Percentiles rank a stretch among this genome's conserved stretches.
phyloP scores from a whole-genome alignment of 2,888 invertebrate genomes.

The Cyclophora punctaria region DNA sequence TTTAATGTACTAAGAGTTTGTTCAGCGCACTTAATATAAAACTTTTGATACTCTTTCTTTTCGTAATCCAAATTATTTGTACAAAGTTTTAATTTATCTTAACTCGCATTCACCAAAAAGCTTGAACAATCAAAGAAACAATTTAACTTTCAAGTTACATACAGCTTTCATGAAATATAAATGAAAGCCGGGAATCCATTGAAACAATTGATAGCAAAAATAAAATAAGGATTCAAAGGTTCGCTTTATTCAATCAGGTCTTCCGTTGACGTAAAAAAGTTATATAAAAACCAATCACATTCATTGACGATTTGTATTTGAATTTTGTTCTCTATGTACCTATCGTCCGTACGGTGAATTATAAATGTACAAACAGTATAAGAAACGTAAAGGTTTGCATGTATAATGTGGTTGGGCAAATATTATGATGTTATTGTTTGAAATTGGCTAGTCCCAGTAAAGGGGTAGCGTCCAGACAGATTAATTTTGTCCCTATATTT shows the following conservation, averaged over 20 bases:
- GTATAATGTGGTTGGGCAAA: slow-evolving; percentile 45
- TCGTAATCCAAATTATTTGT: too few species aligned
- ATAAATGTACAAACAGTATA: slow-evolving; percentile 53
- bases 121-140: too few species aligned
- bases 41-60: too few species aligned
- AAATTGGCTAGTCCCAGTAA: slow-evolving; percentile 46
- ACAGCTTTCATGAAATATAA: not conserved
- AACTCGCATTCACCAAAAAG: too few species aligned
- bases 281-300: slow-evolving; percentile 57
- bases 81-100: too few species aligned
- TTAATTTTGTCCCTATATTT: slow-evolving; percentile 49
- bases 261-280: slow-evolving; percentile 31
- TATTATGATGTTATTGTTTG: slow-evolving; percentile 56
- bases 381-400: slow-evolving; percentile 23
- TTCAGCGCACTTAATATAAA: too few species aligned
- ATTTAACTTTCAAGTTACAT: too few species aligned
- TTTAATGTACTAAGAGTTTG: slow-evolving; percentile 1
- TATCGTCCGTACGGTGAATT: slow-evolving; percentile 39
- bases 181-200: too few species aligned
- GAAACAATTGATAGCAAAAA: not conserved
- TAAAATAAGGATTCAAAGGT: slow-evolving; percentile 22
- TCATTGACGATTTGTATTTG: slow-evolving; percentile 36
- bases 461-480: slow-evolving; percentile 38
- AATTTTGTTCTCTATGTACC: slow-evolving; percentile 35
- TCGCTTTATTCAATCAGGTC: slow-evolving; percentile 30